Conservation (phyloP, 2,797 vertebrate genomes). For the Merluccius polli region DNA sequence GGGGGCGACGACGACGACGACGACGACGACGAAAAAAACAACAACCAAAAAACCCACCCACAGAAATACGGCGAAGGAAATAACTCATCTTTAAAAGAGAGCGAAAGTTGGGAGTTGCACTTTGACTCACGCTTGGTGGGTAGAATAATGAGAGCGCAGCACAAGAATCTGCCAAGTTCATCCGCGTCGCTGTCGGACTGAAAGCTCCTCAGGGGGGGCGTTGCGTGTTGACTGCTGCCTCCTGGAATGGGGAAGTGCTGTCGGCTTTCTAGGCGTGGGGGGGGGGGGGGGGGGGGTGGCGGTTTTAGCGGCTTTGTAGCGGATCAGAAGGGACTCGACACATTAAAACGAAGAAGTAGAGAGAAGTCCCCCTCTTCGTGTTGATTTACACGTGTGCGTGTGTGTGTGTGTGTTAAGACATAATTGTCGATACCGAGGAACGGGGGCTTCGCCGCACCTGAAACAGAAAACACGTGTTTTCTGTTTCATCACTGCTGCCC, state of each 20-base stretch:
- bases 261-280: neutral
- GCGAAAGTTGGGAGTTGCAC: neutral
- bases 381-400: neutral
- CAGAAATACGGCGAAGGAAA: no score
- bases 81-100: no score
- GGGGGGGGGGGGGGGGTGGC: neutral
- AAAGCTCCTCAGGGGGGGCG: neutral
- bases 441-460: no score
- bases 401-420: neutral
- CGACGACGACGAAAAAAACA: no score
- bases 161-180: no score
- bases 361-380: neutral
- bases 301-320: neutral
- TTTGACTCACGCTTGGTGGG: neutral
- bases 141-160: neutral
- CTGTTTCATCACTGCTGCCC: no score
- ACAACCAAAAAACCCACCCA: no score
- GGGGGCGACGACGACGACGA: no score
- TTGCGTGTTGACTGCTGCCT: neutral
- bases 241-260: neutral
- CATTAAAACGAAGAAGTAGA: neutral
- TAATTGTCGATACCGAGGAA: neutral
- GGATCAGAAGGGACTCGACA: neutral
- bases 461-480: no score
- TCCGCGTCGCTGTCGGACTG: neutral